Percentiles rank a stretch among this genome's conserved stretches.
Evolutionary conservation across 1,140 invertebrate species (phyloP).

Genomic region (Drosophila biarmipes): DNA sequence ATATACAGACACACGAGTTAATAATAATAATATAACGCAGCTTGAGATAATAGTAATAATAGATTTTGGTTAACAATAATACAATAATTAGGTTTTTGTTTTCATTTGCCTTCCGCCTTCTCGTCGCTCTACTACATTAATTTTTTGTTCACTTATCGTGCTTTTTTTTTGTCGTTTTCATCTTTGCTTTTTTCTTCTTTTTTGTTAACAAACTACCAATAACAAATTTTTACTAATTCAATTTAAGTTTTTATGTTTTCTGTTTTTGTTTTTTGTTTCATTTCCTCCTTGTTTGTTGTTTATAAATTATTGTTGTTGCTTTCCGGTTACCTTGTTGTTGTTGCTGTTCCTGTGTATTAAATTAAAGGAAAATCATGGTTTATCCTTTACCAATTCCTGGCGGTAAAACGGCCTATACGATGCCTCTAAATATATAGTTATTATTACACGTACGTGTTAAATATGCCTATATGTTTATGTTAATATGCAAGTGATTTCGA

Average conservation of each 20-base stretch:
- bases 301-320: constrained; percentile 78
- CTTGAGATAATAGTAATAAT: constrained; percentile 77
- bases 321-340: constrained; percentile 76
- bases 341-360: constrained; percentile 60
- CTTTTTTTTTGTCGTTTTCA: constrained; percentile 26
- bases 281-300: constrained; percentile 30
- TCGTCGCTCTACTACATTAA: constrained; percentile 55
- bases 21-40: constrained; percentile 72
- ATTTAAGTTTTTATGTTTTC: constrained; percentile 53
- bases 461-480: constrained; percentile 53
- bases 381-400: constrained; percentile 73
- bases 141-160: constrained; percentile 38
- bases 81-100: constrained; percentile 75
- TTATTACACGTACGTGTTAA: constrained; percentile 36
- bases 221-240: constrained; percentile 83
- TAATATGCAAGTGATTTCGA: constrained; percentile 59
- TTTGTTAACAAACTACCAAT: constrained; percentile 82
- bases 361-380: constrained; percentile 58
- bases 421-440: constrained; percentile 59
- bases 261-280: constrained; percentile 40
- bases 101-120: constrained; percentile 42
- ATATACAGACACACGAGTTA: constrained; percentile 80
- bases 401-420: constrained; percentile 69
- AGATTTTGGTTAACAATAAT: constrained; percentile 83
- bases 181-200: constrained; percentile 32